Conservation (phyloP, 2,797 vertebrate species). For the Acanthurus lineatus region DNA sequence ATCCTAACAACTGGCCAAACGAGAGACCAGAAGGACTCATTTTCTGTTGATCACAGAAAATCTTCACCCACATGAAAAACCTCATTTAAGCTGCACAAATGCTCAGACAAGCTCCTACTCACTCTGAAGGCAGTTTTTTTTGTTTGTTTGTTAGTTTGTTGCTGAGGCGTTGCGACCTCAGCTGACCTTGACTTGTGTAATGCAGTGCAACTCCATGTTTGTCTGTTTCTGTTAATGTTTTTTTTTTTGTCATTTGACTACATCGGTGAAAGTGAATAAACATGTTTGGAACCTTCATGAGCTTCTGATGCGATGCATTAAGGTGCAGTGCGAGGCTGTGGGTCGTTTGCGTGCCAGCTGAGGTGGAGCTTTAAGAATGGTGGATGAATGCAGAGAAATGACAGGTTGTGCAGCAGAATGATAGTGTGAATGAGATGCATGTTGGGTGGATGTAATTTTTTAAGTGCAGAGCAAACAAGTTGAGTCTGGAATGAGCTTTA, state of each 20-base stretch:
- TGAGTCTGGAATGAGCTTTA: not conserved
- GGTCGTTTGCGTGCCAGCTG: rapidly evolving
- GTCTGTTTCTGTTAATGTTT: slow-evolving; percentile 53
- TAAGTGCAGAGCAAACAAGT: not conserved
- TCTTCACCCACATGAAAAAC: slow-evolving; percentile 9
- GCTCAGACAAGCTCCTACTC: not conserved
- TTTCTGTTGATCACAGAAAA: slow-evolving; percentile 26
- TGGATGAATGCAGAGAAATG: not conserved
- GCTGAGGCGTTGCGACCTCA: slow-evolving; percentile 4
- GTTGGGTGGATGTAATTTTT: not conserved
- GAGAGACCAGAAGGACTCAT: not conserved
- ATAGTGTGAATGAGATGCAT: not conserved
- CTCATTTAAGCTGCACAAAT: not conserved
- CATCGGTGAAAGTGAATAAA: slow-evolving; percentile 71
- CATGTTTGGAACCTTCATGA: slow-evolving; percentile 28
- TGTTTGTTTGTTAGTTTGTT: not conserved
- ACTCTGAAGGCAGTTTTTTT: slow-evolving; percentile 20
- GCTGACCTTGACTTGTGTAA: slow-evolving; percentile 56
- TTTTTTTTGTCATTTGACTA: slow-evolving; percentile 49
- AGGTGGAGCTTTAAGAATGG: not conserved
- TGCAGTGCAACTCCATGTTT: slow-evolving; percentile 51
- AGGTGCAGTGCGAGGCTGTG: not conserved
- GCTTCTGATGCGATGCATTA: slow-evolving; percentile 15
- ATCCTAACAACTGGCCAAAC: slow-evolving; percentile 27
- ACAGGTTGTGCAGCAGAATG: not conserved